Base-by-base conservation (phyloP, 1,140 invertebrate species). In the Drosophila busckii region DNA sequence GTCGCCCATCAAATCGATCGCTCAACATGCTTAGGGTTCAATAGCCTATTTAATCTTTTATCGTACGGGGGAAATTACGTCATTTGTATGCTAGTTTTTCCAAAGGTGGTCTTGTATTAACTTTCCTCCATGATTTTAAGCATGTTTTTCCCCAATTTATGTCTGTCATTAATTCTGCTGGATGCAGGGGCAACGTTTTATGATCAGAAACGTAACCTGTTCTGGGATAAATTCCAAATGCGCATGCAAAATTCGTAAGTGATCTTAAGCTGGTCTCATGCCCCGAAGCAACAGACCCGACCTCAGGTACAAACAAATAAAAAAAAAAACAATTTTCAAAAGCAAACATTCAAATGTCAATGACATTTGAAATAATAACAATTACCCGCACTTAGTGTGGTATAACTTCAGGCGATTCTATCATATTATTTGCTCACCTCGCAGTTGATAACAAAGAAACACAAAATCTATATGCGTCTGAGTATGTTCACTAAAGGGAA, bases 21-120 rank as follows among this genome's bases (percentile, higher is more conserved):
- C 22, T 12, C 46, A 32, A 26, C 10, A 42, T 31, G 19, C 16
- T 25, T 10, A 19, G 5, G n/a, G 17, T 58, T 76, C 65, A 80
- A 80, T 80, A 78, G 55, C 59, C 53, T 22, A 19, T n/a, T n/a
- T 7, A 34, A 52, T 52, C 38, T 17, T 16, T 8, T 22, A 17
- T 32, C 4, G 13, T 32, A 10, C 9, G 17, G 25, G n/a, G 53
- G 41, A 70, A 61, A 78, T 76, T 69, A 66, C 71, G 67, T 78
- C 52, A 71, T 71, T 78, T 71, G 22, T 64, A 17, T 56, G 53
- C 44, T 53, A 22, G 37, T 37, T 20, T 16, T 19, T 12, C 6
- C 10, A 20, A n/a, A n/a, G n/a, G n/a, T n/a, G n/a, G 20, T 16
- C 23, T 13, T 32, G 22, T 9, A 28, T 22, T 22, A 22, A 29